phyloP scores from a whole-genome alignment of 1,140 invertebrate genomes.

The Anagrus nilaparvatae region DNA sequence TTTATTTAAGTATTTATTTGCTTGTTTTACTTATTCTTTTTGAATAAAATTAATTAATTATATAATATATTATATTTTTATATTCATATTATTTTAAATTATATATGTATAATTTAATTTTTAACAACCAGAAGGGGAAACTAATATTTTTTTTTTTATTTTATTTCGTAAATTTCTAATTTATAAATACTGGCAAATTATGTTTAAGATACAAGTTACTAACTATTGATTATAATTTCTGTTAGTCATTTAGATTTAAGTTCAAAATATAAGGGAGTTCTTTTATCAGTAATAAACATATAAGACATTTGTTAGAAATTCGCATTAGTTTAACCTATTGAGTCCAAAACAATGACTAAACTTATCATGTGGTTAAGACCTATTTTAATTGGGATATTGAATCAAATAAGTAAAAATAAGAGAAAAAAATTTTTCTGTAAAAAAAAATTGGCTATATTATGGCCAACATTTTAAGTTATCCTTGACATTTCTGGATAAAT shows the following conservation, averaged over 20 bases:
- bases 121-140: slow-evolving; percentile 40
- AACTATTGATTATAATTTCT: slow-evolving; percentile 8
- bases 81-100: slow-evolving; percentile 12
- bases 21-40: too few species aligned
- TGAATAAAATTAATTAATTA: too few species aligned
- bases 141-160: slow-evolving; percentile 33
- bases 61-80: slow-evolving; percentile 14
- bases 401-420: too few species aligned
- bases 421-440: too few species aligned
- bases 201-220: slow-evolving; percentile 13
- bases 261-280: slow-evolving; percentile 9
- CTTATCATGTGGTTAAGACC: too few species aligned
- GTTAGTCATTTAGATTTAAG: slow-evolving; percentile 1
- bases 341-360: too few species aligned
- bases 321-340: too few species aligned
- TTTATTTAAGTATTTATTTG: too few species aligned
- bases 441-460: too few species aligned
- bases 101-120: slow-evolving; percentile 8
- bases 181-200: slow-evolving; percentile 15
- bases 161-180: slow-evolving; percentile 13
- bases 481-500: too few species aligned
- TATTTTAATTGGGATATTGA: too few species aligned
- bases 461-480: too few species aligned
- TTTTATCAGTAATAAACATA: slow-evolving; percentile 15
- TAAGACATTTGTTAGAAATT: not conserved